A percentile compares a stretch with the other conserved stretches of the same genome.
phyloP scores from a whole-genome alignment of 2,113 vertebrate genomes.

The Rhinolophus ferrumequinum region DNA sequence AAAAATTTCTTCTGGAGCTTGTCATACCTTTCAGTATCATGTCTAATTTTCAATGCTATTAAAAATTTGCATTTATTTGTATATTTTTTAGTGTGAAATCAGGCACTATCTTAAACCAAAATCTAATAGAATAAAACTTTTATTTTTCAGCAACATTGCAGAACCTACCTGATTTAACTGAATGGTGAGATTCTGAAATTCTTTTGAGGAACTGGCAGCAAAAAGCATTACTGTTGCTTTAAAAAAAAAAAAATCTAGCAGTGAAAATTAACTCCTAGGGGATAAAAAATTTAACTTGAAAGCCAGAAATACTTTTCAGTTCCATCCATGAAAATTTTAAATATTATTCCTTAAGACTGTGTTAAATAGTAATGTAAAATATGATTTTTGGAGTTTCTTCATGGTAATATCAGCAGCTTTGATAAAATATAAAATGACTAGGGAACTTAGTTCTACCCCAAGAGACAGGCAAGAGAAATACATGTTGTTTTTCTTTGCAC shows the following conservation, averaged over 20 bases:
- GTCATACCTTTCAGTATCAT: not conserved
- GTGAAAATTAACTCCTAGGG: not conserved
- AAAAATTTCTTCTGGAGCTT: not conserved
- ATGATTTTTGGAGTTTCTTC: not conserved
- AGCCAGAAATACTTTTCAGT: not conserved
- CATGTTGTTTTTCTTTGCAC: not conserved
- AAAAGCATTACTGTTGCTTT: not conserved
- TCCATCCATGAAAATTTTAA: not conserved
- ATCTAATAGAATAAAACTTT: not conserved
- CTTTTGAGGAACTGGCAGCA: not conserved
- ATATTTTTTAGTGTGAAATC: not conserved
- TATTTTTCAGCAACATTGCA: not conserved
- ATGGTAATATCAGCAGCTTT: not conserved
- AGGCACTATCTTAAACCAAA: not conserved
- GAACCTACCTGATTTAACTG: not conserved
- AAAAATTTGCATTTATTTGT: not conserved
- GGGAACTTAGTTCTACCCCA: not conserved
- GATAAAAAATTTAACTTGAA: not conserved
- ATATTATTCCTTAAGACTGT: not conserved
- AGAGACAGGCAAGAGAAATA: not conserved
- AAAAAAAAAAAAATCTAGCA: not conserved
- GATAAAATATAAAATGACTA: constrained; percentile 41
- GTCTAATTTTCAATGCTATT: not conserved
- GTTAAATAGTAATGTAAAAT: not conserved
- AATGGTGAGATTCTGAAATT: not conserved